Percentiles rank a stretch among this genome's conserved stretches.
These are phyloP conservation scores for Ceuthmochares aereus DNA, from an alignment of 2,113 vertebrate species.

Conservation along the genomic window DNA sequence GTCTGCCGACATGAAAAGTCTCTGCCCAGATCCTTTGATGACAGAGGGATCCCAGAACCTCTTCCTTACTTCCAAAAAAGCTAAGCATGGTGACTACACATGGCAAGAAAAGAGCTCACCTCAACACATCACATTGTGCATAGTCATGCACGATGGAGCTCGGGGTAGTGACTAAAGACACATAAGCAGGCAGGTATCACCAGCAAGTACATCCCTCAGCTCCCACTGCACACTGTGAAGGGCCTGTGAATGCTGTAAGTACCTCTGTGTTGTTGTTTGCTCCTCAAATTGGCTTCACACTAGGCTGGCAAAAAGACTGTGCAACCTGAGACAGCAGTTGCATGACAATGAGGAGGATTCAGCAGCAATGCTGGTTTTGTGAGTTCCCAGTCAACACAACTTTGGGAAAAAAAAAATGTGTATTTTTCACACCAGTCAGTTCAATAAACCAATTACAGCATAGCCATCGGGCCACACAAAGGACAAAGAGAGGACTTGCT, in stretches of 20 bases:
- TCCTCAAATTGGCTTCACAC: not conserved
- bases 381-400: not conserved
- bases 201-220: not conserved
- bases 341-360: not conserved
- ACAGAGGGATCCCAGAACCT: not conserved
- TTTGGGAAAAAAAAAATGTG: not conserved
- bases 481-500: not conserved
- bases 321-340: not conserved
- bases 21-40: not conserved
- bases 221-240: not conserved
- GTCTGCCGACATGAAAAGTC: not conserved
- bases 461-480: not conserved
- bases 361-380: not conserved
- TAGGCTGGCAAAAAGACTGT: not conserved
- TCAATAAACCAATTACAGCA: not conserved
- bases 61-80: not conserved
- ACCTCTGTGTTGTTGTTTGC: not conserved
- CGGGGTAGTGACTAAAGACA: not conserved
- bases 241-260: not conserved
- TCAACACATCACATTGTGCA: not conserved
- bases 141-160: not conserved
- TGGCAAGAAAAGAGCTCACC: not conserved
- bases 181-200: not conserved
- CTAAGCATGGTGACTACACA: accelerated
- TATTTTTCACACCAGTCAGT: not conserved